A percentile compares a stretch with the other conserved stretches of the same genome.
Evolutionary conservation across 2,797 vertebrate species (phyloP).

Genomic region (Pseudomugil gertrudae): DNA sequence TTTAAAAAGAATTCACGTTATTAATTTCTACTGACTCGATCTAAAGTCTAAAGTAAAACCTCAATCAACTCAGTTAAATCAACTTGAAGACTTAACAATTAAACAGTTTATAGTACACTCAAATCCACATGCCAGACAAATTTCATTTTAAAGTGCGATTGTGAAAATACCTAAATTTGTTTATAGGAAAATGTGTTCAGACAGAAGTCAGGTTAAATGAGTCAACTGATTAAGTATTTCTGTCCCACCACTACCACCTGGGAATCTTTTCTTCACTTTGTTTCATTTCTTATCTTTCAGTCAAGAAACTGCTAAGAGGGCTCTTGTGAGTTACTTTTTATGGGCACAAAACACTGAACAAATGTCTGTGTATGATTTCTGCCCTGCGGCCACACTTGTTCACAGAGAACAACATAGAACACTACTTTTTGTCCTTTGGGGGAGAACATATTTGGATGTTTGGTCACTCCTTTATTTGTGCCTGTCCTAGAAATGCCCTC

Average conservation of each 20-base stretch:
- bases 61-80: background rate
- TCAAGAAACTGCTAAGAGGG: conserved; percentile 30
- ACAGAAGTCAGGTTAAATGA: background rate
- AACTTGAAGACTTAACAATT: background rate
- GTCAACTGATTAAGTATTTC: conserved; percentile 40
- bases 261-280: conserved; percentile 26
- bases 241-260: conserved; percentile 10
- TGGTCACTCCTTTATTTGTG: conserved; percentile 63
- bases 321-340: conserved; percentile 46
- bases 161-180: background rate
- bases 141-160: background rate
- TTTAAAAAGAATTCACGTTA: background rate
- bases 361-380: conserved; percentile 48
- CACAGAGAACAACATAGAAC: conserved; percentile 56
- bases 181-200: background rate
- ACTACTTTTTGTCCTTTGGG: conserved; percentile 55
- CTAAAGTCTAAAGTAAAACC: background rate
- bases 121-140: too few relatives aligned
- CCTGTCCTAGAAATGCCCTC: conserved; percentile 70
- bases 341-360: conserved; percentile 38
- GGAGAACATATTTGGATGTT: conserved; percentile 67
- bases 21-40: background rate
- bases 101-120: background rate
- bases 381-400: conserved; percentile 61
- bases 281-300: conserved; percentile 39